Base-by-base conservation (phyloP, 2,888 invertebrate genomes). In the Molorchus minor region DNA sequence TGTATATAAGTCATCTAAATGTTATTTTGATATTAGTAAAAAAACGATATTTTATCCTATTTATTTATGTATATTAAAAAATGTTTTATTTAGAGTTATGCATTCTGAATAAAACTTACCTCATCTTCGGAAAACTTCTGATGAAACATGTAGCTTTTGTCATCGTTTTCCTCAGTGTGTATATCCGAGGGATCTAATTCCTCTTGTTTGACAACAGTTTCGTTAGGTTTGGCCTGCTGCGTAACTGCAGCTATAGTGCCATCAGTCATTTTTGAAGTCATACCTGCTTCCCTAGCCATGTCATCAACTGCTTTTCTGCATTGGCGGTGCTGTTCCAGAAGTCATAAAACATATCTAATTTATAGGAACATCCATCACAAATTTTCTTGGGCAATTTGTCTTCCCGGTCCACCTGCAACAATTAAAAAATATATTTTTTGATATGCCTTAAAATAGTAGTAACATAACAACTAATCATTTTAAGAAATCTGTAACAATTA, bases 341-440 rank as follows among this genome's bases (percentile, higher is more conserved):
- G 77, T 88, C 86, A 78, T 89, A 89, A 71, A 87, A 83, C 77
- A 87, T 85, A 73, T 89, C 89, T 74, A 90, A 84, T 83, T 88
- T 89, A 76, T 85, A 86, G 77, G 86, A 86, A 78, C 90, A 90
- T 66, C 84, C 86, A 77, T 88, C 86, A 76, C 90, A 90, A 71
- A 90, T 87, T 77, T 86, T 88, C 79, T 89, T 88, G 51, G 90
- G 89, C 72, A 90, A 81, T 73, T 83, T 84, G 77, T 90, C 89
- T 69, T 88, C 86, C 74, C 83, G 84, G 61, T 84, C 82, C 62
- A 89, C 85, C 90, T 90, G 81, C 17, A 79, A 79, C 54, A 61
- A 69, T 36, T 36, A 54, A 56, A 52, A 56, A 16, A 44, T 3
- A 3, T 10, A 54, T 35, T 46, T n/a, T n/a, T 36, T 7, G 36